These are phyloP conservation scores for Tauraco hartlaubi DNA, from an alignment of 2,797 vertebrate species.

Conservation along the genomic window DNA sequence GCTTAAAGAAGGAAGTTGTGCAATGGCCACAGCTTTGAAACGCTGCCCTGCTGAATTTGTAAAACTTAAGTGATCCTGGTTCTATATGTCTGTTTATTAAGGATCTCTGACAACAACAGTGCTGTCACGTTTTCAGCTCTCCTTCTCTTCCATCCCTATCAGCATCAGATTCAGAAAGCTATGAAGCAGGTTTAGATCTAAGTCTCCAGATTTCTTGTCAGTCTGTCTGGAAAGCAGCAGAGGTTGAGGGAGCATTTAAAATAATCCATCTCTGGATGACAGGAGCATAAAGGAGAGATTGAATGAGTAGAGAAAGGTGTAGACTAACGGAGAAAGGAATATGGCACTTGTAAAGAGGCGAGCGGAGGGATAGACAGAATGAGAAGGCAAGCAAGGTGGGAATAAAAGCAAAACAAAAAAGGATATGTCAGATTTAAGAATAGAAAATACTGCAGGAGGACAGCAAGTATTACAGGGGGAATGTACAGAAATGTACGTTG, in stretches of 20 bases:
- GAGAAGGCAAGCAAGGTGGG: not conserved
- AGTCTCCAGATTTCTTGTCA: slow-evolving; percentile 50
- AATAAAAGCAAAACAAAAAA: slow-evolving; percentile 3
- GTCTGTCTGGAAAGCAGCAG: slow-evolving; percentile 28
- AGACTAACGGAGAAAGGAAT: not conserved
- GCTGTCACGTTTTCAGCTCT: not conserved
- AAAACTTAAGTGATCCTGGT: not conserved
- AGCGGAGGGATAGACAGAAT: not conserved
- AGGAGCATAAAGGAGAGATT: slow-evolving; percentile 42
- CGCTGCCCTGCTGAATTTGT: not conserved
- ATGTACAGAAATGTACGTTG: not conserved
- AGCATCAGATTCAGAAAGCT: slow-evolving; percentile 10
- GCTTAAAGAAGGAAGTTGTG: not conserved
- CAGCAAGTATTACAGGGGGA: not conserved
- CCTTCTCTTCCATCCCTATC: not conserved
- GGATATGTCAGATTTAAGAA: not conserved
- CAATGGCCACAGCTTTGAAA: not conserved
- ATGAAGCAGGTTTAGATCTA: slow-evolving; percentile 38
- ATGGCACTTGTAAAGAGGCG: not conserved
- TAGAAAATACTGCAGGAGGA: not conserved
- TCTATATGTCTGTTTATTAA: not conserved
- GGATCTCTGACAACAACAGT: not conserved
- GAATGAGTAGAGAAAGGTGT: slow-evolving; percentile 11
- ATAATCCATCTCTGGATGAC: slow-evolving; percentile 52
- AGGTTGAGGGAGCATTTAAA: slow-evolving; percentile 61